Base-by-base conservation (phyloP, 2,888 invertebrate species). In the Morinoia aosen region DNA sequence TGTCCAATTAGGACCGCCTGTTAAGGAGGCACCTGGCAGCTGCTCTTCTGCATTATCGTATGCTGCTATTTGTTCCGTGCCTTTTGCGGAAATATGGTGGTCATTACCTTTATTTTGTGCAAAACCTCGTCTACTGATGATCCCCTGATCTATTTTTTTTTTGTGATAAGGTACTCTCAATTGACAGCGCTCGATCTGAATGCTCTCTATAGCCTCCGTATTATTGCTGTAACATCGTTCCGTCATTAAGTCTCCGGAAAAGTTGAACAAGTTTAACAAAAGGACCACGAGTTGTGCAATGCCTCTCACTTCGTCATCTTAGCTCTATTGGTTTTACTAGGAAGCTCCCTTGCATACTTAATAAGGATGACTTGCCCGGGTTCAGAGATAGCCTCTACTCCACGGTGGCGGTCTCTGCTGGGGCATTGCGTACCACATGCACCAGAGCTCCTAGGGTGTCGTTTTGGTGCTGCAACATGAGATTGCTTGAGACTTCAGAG, bases 331-430 rank as follows among this genome's bases (percentile, higher is more conserved):
- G 88, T 93, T 76, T 93, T 93, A 57, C 93, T 19, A 57, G 56
- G 93, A 93, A 39, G 93, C 93, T 57, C 12, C 93, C 93, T 57
- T 93, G 93, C 93, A 93, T 93, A 93, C 93, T 48, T 93, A 93
- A 93, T 93, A 58, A 93, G 93, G 48, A 57, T 93, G 93, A 93
- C 93, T 56, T 57, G 93, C 57, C 25, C 10, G 40, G 40, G 90
- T 48, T 39, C 90, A 48, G 90, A 90, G 90, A 40, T 90, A 90
- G 76, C 40, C 90, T 90, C 39, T 0, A 40, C 39, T 90, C 39
- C 14, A 40, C 48, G 40, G 8, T 76, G 76, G 33, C 19, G 33
- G 25, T 76, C 19, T 76, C 25, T 19, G 76, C 76, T 76, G 76
- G 76, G 76, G 33, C 19, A 76, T 76, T 19, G 8, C 76, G 16